phyloP scores from a whole-genome alignment of 2,797 vertebrate genomes.

The Glyptemys insculpta region DNA sequence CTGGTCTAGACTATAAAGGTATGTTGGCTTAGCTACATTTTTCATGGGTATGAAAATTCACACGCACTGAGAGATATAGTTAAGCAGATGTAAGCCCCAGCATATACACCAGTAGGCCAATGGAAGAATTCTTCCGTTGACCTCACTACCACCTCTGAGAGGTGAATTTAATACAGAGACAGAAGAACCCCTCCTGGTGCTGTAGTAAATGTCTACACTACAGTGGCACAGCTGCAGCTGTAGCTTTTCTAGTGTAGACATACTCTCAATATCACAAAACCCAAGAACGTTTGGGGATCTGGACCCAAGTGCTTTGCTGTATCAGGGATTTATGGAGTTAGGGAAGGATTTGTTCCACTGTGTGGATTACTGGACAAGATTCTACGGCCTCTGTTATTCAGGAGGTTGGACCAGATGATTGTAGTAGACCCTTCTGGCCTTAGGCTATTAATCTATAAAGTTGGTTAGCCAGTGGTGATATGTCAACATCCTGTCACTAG shows the following conservation, averaged over 20 bases:
- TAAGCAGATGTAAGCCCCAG: neutral
- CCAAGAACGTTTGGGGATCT: neutral
- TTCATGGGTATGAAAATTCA: too few species aligned
- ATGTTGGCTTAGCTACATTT: neutral
- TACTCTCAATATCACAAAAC: neutral
- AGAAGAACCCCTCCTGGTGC: neutral
- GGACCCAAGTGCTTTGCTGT: neutral
- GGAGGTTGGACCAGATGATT: neutral
- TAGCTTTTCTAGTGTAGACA: neutral
- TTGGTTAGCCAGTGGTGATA: neutral
- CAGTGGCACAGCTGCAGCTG: neutral
- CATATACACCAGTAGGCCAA: neutral
- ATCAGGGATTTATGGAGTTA: neutral
- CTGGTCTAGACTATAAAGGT: neutral
- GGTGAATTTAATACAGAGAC: neutral
- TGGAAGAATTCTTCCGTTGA: neutral
- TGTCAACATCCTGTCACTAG: neutral
- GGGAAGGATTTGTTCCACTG: neutral
- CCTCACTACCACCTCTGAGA: neutral
- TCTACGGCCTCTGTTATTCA: neutral
- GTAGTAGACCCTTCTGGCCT: neutral
- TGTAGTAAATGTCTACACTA: neutral
- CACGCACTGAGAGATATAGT: neutral
- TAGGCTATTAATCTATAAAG: neutral
- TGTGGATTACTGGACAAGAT: neutral